Evolutionary conservation across 2,888 invertebrate genomes (phyloP), one percentile per base, ranked within the genome.

Genomic region (Criorhina ranunculi): DNA sequence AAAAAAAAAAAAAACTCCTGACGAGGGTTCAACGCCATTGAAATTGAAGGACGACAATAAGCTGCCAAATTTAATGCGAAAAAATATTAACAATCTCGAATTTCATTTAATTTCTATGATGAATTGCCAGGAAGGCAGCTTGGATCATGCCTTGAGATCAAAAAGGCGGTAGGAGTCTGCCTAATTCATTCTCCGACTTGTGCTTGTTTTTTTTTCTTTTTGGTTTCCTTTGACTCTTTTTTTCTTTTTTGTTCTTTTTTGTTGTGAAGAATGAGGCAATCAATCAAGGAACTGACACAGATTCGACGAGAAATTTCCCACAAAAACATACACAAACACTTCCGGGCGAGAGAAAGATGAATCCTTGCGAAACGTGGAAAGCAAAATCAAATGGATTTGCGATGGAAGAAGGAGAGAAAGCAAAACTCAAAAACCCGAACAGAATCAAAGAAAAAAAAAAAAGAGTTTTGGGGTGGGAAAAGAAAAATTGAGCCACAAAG

Each of bases 91-190:
- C 66, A 82, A 72, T 82, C 77, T 77, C 53, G 40, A 78, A 35
- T 77, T 76, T 78, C 66, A 66, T 78, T 82, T 72, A 77, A 82
- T 78, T 77, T 72, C 31, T 77, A 53, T 72, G 72, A 77, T 72
- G 67, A 67, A 80, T 80, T 67, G 17, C 67, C 59, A 57, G 19
- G 7, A 35, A 11, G 19, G 46, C 33, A 64, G 11, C 19, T 4
- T 42, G 4, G 24, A 19, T 12, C 53, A 62, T 40, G 44, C 46
- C 42, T 53, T 37, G 33, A 77, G 66, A 78, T 82, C 77, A 82
- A 77, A 77, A 77, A 77, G 70, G 59, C 81, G 31, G 42, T 64
- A 31, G 15, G 33, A 57, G 62, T 35, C 64, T 62, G 37, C 64
- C 64, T 64, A 37, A 76, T 70, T 76, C 62, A 17, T 46, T 59